These are phyloP conservation scores for Halcyon malimbica DNA, from an alignment of 2,113 vertebrate genomes.

Conservation along the genomic window DNA sequence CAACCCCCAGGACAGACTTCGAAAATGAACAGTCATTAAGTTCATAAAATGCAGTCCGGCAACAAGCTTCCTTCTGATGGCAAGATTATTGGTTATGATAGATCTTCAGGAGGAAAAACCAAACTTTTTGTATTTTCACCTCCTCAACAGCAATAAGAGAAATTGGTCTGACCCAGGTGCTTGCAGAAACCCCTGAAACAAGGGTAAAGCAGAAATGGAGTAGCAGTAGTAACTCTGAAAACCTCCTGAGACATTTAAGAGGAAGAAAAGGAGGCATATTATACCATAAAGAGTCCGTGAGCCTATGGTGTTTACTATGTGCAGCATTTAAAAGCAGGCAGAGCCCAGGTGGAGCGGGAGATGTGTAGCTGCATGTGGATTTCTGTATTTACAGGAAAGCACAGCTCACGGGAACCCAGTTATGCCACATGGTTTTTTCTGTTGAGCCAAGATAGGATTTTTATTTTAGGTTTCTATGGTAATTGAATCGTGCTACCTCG, in stretches of 20 bases:
- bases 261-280: not conserved
- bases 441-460: not conserved
- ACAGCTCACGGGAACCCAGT: not conserved
- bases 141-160: not conserved
- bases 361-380: not conserved
- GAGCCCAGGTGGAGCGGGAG: accelerated
- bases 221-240: not conserved
- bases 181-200: not conserved
- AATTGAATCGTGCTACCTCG: not conserved
- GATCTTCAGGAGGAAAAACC: not conserved
- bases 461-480: not conserved
- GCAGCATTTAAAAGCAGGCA: not conserved
- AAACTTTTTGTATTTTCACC: not conserved
- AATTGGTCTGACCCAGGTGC: not conserved
- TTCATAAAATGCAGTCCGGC: not conserved
- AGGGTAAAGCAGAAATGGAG: not conserved
- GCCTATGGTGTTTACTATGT: not conserved
- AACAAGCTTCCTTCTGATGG: not conserved
- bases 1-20: not conserved
- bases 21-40: not conserved
- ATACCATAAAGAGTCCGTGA: not conserved
- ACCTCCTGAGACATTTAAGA: not conserved
- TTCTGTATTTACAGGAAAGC: not conserved
- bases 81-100: not conserved
- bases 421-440: not conserved